Percentiles rank a stretch among this genome's conserved stretches.
These are phyloP conservation scores for Chromobotia macracanthus DNA, from an alignment of 2,797 vertebrate species.

Conservation along the genomic window DNA sequence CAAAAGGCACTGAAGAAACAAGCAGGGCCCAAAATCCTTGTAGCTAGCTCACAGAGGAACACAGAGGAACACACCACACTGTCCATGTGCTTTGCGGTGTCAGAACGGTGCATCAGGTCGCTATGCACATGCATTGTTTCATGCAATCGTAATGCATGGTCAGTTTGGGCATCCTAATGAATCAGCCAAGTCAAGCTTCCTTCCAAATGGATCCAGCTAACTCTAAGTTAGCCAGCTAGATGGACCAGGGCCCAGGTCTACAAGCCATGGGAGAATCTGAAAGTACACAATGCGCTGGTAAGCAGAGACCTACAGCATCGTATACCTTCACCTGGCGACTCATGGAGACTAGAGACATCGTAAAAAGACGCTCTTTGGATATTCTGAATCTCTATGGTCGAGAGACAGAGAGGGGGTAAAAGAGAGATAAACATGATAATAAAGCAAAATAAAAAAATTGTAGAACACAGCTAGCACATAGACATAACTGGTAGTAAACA, in stretches of 20 bases:
- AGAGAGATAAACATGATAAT: conserved; percentile 3
- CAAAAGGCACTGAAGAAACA: conserved; percentile 27
- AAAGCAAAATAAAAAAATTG: conserved; percentile 68
- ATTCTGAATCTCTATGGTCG: conserved; percentile 94
- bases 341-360: conserved; percentile 97
- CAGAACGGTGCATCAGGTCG: not conserved
- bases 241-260: conserved; percentile 48
- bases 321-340: conserved; percentile 93
- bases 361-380: conserved; percentile 99
- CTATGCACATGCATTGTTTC: conserved; percentile 31
- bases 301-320: conserved; percentile 71
- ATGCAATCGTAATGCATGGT: conserved; percentile 30
- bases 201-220: conserved; percentile 37
- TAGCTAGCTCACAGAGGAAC: conserved; percentile 41
- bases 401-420: conserved; percentile 71
- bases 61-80: conserved; percentile 16
- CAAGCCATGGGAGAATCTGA: conserved; percentile 81
- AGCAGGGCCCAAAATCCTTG: conserved; percentile 46
- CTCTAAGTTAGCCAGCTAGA: conserved; percentile 42
- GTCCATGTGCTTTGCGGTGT: not conserved
- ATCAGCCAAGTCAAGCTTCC: conserved; percentile 25
- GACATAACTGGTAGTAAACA: conserved; percentile 39
- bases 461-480: conserved; percentile 74
- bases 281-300: conserved; percentile 70
- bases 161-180: too few species aligned